Percentiles rank a stretch among this genome's conserved stretches.
Evolutionary conservation across 2,797 vertebrate genomes (phyloP).

Genomic region (Smutsia temminckii): DNA sequence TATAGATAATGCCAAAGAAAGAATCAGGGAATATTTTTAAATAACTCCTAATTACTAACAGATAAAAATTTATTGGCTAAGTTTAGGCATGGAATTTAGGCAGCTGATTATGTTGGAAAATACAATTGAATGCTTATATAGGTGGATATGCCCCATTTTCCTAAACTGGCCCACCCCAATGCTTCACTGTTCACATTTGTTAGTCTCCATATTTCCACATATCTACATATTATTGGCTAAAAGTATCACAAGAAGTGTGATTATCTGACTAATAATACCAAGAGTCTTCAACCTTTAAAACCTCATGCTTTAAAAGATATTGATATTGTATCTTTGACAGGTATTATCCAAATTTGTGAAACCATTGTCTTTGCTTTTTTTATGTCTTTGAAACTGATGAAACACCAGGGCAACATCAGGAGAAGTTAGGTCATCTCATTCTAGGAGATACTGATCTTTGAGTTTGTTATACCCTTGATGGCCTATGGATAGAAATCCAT

Average conservation of each 20-base stretch:
- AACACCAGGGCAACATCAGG: not conserved
- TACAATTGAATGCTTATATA: conserved; percentile 46
- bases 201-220: not conserved
- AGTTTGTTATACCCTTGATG: not conserved
- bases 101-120: conserved; percentile 60
- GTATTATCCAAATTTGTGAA: not conserved
- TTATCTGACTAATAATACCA: not conserved
- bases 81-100: conserved; percentile 63
- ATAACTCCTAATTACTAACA: conserved; percentile 77
- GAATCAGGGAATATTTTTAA: conserved; percentile 40
- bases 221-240: not conserved
- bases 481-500: not conserved
- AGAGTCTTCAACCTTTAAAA: not conserved
- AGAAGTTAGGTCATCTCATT: not conserved
- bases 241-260: not conserved
- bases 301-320: not conserved
- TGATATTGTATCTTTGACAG: not conserved
- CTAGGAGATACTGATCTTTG: not conserved
- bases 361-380: not conserved
- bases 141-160: not conserved
- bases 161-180: not conserved
- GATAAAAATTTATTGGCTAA: conserved; percentile 71
- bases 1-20: conserved; percentile 66
- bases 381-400: too few species aligned
- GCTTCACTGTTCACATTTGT: not conserved